Conservation (phyloP, 2,797 vertebrate genomes). For the Trachurus trachurus region DNA sequence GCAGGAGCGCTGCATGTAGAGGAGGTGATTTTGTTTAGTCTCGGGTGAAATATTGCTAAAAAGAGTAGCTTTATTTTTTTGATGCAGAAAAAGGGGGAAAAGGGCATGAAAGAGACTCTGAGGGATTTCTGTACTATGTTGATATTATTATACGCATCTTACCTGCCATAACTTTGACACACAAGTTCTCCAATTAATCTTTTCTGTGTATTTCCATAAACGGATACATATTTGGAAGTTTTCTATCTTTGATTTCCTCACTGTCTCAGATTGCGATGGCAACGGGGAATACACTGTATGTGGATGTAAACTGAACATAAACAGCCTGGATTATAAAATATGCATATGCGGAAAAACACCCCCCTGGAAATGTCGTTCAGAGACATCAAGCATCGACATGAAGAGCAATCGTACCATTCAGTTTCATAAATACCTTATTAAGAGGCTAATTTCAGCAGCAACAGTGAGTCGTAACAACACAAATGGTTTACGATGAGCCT, state of each 20-base stretch:
- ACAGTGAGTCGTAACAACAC: background rate
- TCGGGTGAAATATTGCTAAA: background rate
- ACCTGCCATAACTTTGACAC: background rate
- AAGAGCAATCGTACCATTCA: background rate
- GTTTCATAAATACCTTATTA: slow-evolving; percentile 27
- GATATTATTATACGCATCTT: background rate
- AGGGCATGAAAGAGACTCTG: slow-evolving; percentile 4
- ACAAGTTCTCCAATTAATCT: background rate
- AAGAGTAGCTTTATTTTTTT: background rate
- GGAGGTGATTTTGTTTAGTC: background rate
- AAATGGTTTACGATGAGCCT: slow-evolving; percentile 40
- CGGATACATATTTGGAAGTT: background rate
- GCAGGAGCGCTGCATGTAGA: background rate
- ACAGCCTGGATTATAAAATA: slow-evolving; percentile 49
- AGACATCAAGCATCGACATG: slow-evolving; percentile 17
- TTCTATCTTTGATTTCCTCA: background rate
- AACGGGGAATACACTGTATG: background rate
- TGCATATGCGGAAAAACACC: slow-evolving; percentile 26
- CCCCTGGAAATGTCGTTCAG: slow-evolving; percentile 16
- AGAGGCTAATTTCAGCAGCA: slow-evolving; percentile 14
- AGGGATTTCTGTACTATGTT: background rate
- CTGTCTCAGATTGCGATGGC: slow-evolving; percentile 13
- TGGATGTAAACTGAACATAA: slow-evolving; percentile 35
- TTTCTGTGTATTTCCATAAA: slow-evolving; percentile 10
- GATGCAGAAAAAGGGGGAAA: background rate